Percentiles rank a stretch among this genome's conserved stretches.
Evolutionary conservation across 2,888 invertebrate species (phyloP).

Genomic region (Sussaba pulchella): DNA sequence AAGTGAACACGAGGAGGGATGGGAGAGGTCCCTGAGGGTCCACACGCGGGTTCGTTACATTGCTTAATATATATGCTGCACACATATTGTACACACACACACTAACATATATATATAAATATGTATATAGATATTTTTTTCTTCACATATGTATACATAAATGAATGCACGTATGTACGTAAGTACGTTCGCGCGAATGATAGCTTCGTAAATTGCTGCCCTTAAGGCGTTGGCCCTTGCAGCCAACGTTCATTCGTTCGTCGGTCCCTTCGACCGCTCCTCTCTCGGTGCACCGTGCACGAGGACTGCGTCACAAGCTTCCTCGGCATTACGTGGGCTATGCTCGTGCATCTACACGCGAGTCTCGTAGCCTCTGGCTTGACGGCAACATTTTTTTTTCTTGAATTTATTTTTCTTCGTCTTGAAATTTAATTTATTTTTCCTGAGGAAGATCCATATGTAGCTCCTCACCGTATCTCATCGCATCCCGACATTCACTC

Average conservation of each 20-base stretch:
- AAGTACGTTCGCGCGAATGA: slow-evolving; percentile 81
- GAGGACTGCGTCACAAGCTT: slow-evolving; percentile 40
- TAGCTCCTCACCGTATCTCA: not conserved
- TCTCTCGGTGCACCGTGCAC: slow-evolving; percentile 27
- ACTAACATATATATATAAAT: slow-evolving; percentile 14
- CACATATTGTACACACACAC: slow-evolving; percentile 24
- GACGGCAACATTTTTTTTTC: too few relatives aligned
- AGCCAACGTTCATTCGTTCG: slow-evolving; percentile 48
- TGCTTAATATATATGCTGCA: slow-evolving; percentile 6
- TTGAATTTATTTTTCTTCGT: not conserved
- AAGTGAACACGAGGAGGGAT: slow-evolving; percentile 50
- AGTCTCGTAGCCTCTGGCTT: slow-evolving; percentile 40
- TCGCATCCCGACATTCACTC: not conserved
- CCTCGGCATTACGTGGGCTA: slow-evolving; percentile 39
- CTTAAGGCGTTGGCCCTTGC: slow-evolving; percentile 79
- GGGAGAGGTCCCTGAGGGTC: slow-evolving; percentile 62
- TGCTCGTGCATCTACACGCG: slow-evolving; percentile 28
- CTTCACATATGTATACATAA: not conserved
- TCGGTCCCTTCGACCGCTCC: slow-evolving; percentile 40
- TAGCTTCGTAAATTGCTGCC: slow-evolving; percentile 82
- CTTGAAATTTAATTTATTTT: slow-evolving; percentile 12
- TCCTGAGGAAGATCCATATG: not conserved
- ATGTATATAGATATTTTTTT: slow-evolving; percentile 24
- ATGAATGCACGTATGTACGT: slow-evolving; percentile 52
- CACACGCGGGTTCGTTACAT: slow-evolving; percentile 62